Evolutionary conservation across 2,888 invertebrate species (phyloP).

Genomic region (Lepeophtheirus nordmannii): DNA sequence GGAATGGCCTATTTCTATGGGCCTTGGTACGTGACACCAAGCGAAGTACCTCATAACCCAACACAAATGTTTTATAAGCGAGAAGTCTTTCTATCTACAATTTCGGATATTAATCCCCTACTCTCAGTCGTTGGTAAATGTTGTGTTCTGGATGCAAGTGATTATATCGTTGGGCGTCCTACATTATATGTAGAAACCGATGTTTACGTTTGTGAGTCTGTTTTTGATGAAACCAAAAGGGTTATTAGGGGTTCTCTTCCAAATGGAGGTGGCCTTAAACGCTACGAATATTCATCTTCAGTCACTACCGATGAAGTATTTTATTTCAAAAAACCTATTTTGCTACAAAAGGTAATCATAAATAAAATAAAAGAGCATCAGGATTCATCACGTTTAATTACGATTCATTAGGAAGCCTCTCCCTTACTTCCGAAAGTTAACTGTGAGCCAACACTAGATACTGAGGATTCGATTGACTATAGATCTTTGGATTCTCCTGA

Average conservation of each 20-base stretch:
- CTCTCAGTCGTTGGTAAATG: constrained; percentile 82
- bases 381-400: not conserved
- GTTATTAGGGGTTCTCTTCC: constrained; percentile 49
- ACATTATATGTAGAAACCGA: constrained; percentile 86
- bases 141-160: constrained; percentile 46
- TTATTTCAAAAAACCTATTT: constrained; percentile 45
- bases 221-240: constrained; percentile 73
- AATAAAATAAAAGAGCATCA: not conserved
- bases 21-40: constrained; percentile 75
- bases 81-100: constrained; percentile 75
- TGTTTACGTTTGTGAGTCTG: constrained; percentile 77
- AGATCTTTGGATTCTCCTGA: not conserved
- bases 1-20: constrained; percentile 83
- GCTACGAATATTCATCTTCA: constrained; percentile 55
- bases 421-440: not conserved
- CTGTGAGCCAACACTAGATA: not conserved
- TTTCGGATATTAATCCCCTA: constrained; percentile 78
- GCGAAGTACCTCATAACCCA: constrained; percentile 65
- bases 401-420: not conserved
- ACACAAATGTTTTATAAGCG: constrained; percentile 69
- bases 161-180: constrained; percentile 51
- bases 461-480: too few relatives aligned
- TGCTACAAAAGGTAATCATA: constrained; percentile 35
- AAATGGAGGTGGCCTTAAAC: constrained; percentile 51
- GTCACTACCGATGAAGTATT: constrained; percentile 87